Evolutionary conservation across 2,888 invertebrate species (phyloP).

Genomic region (Lepidochitona cinerea): DNA sequence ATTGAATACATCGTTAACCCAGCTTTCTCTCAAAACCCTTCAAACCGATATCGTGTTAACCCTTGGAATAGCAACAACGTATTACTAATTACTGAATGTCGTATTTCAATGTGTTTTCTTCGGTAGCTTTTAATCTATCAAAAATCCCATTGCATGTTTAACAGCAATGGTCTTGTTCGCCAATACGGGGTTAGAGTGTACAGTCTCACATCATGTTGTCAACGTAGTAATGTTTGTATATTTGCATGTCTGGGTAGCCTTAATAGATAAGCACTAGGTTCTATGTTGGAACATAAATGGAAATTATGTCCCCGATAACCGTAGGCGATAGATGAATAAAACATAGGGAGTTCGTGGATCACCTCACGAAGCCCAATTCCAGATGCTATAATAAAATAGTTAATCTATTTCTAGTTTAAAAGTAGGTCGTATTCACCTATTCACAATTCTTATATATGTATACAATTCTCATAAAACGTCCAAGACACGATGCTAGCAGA

Average conservation of each 20-base stretch:
- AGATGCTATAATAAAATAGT: too few species aligned
- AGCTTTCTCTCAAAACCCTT: too few species aligned
- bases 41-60: too few species aligned
- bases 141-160: neutral
- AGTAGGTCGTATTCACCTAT: too few species aligned
- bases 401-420: too few species aligned
- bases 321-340: neutral
- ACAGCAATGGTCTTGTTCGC: constrained; percentile 5
- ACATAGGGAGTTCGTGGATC: neutral
- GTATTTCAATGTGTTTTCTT: too few species aligned
- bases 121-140: neutral
- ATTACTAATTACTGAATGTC: too few species aligned
- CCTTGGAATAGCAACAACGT: too few species aligned
- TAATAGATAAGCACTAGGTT: neutral
- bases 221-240: neutral
- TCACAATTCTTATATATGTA: too few species aligned
- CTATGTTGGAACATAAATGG: neutral
- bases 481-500: too few species aligned
- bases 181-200: constrained; percentile 5
- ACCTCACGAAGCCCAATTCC: neutral
- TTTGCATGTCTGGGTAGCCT: neutral
- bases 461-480: too few species aligned
- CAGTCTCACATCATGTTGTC: neutral
- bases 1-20: too few species aligned
- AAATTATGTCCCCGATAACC: neutral